Evolutionary conservation across 2,113 vertebrate genomes (phyloP), one percentile per base, ranked within the genome.

Genomic region (Illadopsis cleaveri): DNA sequence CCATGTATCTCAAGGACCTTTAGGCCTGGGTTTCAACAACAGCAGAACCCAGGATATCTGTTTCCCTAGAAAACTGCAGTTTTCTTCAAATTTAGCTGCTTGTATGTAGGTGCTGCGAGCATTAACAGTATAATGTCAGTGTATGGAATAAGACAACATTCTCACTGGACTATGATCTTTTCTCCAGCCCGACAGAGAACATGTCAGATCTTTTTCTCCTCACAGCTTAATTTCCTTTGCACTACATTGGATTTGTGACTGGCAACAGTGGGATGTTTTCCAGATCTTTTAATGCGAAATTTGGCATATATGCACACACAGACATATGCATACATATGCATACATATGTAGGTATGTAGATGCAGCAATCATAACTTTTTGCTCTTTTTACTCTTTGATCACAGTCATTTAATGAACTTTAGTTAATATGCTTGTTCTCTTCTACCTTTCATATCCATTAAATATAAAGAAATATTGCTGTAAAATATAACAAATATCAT

Each of bases 251-350:
- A 64, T 68, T 42, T 79, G 8, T 58, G 64, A 89, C 18, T 68
- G 65, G 11, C 33, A 90, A 21, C 11, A 83, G 35, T 22, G 33
- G 15, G 13, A 48, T 47, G 19, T 60, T 25, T 53, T 7, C 37
- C 33, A 48, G 33, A 53, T 23, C 6, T 86, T 95, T 88, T 31
- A 47, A 47, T 2, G 23, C 60, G 30, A 45, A 53, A 23, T 85
- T 61, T 66, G 28, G 5, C 19, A 12, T 15, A 6, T 4, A 19
- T 3, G 23, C 4, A 31, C 14, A n/a, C 3, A n/a, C 1, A 38
- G 5, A 24, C 1, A n/a, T 6, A 44, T 5, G 8, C 11, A 28
- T 18, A 24, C 1, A n/a, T 6, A 44, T 5, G 8, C 11, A 28
- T 18, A 33, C 10, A 11, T n/a, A 28, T 12, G 31, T 30, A 58